Conservation (phyloP, 2,797 vertebrate species). For the Enteromius viviparus region DNA sequence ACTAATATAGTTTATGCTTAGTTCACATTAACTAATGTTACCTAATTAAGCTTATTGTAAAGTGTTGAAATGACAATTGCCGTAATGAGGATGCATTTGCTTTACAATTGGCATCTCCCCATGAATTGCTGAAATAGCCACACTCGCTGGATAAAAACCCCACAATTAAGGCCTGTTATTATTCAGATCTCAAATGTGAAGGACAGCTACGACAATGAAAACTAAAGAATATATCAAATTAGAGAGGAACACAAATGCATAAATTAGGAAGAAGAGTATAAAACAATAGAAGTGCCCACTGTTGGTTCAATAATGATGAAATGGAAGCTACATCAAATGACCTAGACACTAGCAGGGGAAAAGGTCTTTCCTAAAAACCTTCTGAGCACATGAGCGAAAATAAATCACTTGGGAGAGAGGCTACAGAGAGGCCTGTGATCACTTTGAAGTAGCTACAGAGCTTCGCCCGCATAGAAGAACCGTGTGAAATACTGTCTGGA, state of each 20-base stretch:
- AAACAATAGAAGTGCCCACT: neutral
- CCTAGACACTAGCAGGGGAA: neutral
- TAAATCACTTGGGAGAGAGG: slow-evolving; percentile 4
- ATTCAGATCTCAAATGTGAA: slow-evolving; percentile 7
- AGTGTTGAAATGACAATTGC: neutral
- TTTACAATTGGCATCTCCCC: slow-evolving; percentile 3
- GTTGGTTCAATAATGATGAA: neutral
- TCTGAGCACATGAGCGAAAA: neutral
- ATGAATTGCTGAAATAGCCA: neutral
- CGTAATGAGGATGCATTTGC: neutral
- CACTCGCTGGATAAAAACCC: neutral
- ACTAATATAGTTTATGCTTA: too few species aligned
- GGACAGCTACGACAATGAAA: neutral
- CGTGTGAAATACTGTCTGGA: slow-evolving; percentile 3
- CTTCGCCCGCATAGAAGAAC: neutral
- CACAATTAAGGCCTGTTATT: neutral
- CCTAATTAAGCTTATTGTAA: too few species aligned
- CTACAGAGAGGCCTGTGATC: slow-evolving; percentile 17
- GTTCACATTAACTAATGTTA: too few species aligned
- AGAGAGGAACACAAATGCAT: slow-evolving; percentile 12
- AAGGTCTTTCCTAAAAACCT: slow-evolving; percentile 1
- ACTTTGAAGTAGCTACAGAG: slow-evolving; percentile 14
- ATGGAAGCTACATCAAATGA: slow-evolving; percentile 16
- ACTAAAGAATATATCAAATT: neutral
- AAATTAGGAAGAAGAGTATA: neutral